Evolutionary conservation across 2,888 invertebrate genomes (phyloP), one percentile per base, ranked within the genome.

Genomic region (Macrosoma leucophasiata): DNA sequence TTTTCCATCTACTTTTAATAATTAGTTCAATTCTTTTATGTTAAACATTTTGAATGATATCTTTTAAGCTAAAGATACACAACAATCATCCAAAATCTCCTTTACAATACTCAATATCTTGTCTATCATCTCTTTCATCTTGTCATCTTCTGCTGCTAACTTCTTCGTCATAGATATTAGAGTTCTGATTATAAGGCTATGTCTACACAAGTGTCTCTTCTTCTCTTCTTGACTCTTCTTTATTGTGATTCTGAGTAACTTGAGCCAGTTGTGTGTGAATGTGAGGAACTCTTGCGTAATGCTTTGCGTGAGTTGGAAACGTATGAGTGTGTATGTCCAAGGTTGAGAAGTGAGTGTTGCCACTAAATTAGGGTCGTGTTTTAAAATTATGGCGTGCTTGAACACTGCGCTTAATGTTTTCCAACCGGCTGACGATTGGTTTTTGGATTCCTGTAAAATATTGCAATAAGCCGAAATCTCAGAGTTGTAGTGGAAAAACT

Each of bases 291-390:
- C 81, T 4, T 56, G 44, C 1, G 72, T 67, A 1, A 65, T 42
- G 3, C 58, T 62, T 28, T 78, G 74, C 5, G 75, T 62, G n/a
- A 79, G 42, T 62, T 81, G 79, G 43, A 78, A 84, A 33, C 73
- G 64, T 50, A 82, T 62, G 2, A 84, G 49, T 0, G 62, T 66
- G 46, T 75, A 70, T 0, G 77, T 81, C 82, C 82, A 82, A 0
- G 79, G 75, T 43, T 84, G 82, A 0, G 73, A 71, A 1, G 78
- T 77, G 1, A 82, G 52, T 2, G 55, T 63, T 1, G 70, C 66
- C 1, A 74, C 66, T 3, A 84, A 35, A 29, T 64, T 69, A 1
- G 68, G 50, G 31, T 82, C 81, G 33, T 70, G 71, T 46, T 69
- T 74, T 2, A 61, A 52, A 0, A 65, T 50, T 7, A 79, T 67